These are phyloP conservation scores for Squalus acanthias DNA, from an alignment of 2,797 vertebrate species.

Conservation along the genomic window DNA sequence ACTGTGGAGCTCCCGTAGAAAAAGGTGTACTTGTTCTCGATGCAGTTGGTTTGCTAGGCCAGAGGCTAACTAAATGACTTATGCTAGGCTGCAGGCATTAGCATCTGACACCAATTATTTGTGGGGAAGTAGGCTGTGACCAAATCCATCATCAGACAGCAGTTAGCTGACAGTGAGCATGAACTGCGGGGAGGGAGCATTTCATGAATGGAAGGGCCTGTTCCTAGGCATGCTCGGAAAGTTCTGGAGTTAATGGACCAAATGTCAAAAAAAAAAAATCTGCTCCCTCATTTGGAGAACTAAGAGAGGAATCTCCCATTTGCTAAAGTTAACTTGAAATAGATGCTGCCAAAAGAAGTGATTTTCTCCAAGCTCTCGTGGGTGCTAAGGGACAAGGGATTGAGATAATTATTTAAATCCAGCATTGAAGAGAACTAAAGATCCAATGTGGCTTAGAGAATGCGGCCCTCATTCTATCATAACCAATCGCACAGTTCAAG, in stretches of 20 bases:
- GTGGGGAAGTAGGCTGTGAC: conserved; percentile 27
- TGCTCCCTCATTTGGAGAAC: not conserved
- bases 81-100: conserved; percentile 20
- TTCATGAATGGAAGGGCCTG: conserved; percentile 14
- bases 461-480: not conserved
- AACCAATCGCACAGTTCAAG: not conserved
- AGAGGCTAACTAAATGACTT: conserved; percentile 36
- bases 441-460: not conserved
- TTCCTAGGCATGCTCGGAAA: not conserved
- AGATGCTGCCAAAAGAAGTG: not conserved
- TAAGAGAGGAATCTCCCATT: not conserved
- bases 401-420: not conserved
- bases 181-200: not conserved
- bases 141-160: conserved; percentile 31
- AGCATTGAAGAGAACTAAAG: not conserved
- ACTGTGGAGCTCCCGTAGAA: not conserved
- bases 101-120: conserved; percentile 35
- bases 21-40: conserved; percentile 14
- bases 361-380: not conserved
- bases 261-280: conserved; percentile 26
- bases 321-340: not conserved
- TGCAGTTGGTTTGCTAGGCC: conserved; percentile 4
- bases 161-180: not conserved
- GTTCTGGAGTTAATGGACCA: conserved; percentile 17
- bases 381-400: not conserved